Base-by-base conservation (phyloP, 2,888 invertebrate species). In the Lottia gigantea region DNA sequence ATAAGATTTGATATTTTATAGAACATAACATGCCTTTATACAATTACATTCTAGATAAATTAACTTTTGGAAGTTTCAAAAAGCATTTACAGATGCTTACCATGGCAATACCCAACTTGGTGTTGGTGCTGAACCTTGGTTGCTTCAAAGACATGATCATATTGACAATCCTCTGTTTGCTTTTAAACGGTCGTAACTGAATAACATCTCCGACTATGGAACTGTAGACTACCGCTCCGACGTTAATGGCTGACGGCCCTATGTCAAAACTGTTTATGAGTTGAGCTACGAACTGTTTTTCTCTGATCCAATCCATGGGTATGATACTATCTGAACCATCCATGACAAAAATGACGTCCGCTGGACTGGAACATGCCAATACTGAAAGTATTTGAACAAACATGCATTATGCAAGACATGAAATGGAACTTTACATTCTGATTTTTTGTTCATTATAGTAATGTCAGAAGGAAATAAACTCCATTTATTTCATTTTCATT, bases 241-340 rank as follows among this genome's bases (percentile, higher is more conserved):
- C 77, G 61, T 80, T 77, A 46, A 81, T 79, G 19, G 78, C 77
- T 19, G 75, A 66, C 1, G 68, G 74, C 64, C 76, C 74, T 31
- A 81, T 74, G 62, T 81, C 80, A 31, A 81, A 77, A 62, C 80
- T 77, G 46, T 76, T 72, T 63, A 84, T 77, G 55, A 84, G 79
- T 15, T 78, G 73, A 62, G 80, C 75, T 19, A 83, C 80, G 70
- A 84, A 83, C 55, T 78, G 70, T 55, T 79, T 74, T 64, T 76
- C 78, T 64, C 74, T 76, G 65, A 72, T 72, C 84, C 84, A 84
- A 68, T 83, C 81, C 14, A 70, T 66, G 12, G 74, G 70, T 25
- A 79, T 75, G 31, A 84, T 83, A 65, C 82, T 82, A 76, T 82
- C 79, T 4, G 80, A 81, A n/a, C 83, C 84, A 68, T 84, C 83